A percentile compares a stretch with the other conserved stretches of the same genome.
Conservation (phyloP, 2,113 vertebrate species). For the Apeltes quadracus region DNA sequence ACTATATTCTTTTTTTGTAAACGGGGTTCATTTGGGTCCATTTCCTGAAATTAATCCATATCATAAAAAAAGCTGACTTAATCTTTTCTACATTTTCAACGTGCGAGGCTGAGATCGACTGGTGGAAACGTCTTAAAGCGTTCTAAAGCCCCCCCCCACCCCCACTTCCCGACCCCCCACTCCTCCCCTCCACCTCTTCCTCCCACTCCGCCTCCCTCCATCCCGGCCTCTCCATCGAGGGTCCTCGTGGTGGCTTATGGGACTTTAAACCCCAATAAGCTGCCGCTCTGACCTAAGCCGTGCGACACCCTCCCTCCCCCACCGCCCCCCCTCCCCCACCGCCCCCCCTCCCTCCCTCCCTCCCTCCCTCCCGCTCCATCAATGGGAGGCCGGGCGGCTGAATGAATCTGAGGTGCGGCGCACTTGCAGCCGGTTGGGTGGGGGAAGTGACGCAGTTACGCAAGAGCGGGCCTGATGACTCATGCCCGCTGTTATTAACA, state of each 20-base stretch:
- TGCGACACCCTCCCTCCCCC: conserved; percentile 16
- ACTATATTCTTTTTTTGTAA: not conserved
- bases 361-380: conserved; percentile 45
- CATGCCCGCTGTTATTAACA: conserved; percentile 75
- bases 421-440: conserved; percentile 61
- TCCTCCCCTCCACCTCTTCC: no score
- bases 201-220: conserved; percentile 30
- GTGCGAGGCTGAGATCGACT: conserved; percentile 2
- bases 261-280: conserved; percentile 36
- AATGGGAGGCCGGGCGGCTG: conserved; percentile 71
- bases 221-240: conserved; percentile 36
- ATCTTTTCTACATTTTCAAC: not conserved
- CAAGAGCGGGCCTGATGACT: conserved; percentile 73
- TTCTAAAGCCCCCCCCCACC: no score
- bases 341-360: no score
- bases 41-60: not conserved
- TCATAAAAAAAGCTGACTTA: no score
- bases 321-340: no score
- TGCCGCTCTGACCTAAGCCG: conserved; percentile 21
- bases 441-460: conserved; percentile 66
- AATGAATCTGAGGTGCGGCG: conserved; percentile 75
- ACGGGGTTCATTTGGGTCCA: not conserved
- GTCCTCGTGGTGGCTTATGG: conserved; percentile 24
- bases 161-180: no score
- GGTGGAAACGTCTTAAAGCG: not conserved